A percentile compares a stretch with the other conserved stretches of the same genome.
These are phyloP conservation scores for Catharus fuscescens DNA, from an alignment of 2,113 vertebrate species.

Conservation along the genomic window DNA sequence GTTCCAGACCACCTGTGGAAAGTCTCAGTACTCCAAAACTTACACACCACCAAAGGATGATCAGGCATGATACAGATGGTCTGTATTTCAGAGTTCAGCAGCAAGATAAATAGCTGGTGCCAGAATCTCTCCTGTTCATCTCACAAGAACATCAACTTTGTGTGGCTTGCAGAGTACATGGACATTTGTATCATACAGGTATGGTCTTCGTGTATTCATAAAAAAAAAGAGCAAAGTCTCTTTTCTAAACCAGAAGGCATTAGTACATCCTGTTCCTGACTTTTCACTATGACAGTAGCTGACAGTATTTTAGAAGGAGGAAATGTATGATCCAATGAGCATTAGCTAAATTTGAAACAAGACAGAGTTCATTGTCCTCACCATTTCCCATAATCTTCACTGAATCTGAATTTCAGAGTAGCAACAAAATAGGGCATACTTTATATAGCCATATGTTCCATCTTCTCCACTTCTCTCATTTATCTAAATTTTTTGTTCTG, in stretches of 20 bases:
- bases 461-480: constrained; percentile 15
- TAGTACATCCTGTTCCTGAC: neutral
- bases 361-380: neutral
- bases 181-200: neutral
- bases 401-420: neutral
- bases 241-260: neutral
- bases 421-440: neutral
- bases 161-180: neutral
- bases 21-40: neutral
- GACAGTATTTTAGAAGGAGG: neutral
- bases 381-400: neutral
- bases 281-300: neutral
- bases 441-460: constrained; percentile 8
- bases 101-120: neutral
- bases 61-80: neutral
- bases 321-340: neutral
- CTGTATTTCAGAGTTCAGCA: neutral
- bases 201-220: neutral
- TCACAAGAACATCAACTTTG: neutral
- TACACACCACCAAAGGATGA: neutral
- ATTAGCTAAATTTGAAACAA: constrained; percentile 33
- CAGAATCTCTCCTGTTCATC: neutral
- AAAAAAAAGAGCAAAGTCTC: neutral
- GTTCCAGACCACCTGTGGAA: neutral
- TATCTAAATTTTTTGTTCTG: neutral